Base-by-base conservation (phyloP, 2,888 invertebrate genomes). In the Panzeria rudis region DNA sequence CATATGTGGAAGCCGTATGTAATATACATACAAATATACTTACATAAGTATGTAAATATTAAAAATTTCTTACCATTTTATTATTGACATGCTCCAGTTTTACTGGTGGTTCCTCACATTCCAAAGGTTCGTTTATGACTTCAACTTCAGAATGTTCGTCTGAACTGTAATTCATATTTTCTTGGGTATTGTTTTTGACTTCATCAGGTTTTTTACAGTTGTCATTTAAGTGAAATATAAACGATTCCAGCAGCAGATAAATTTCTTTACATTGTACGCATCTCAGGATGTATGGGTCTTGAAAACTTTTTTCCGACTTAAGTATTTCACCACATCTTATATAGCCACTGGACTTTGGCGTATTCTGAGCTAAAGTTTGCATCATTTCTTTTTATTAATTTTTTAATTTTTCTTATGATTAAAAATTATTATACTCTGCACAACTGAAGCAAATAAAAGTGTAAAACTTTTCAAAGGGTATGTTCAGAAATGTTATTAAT, bases 251-350 rank as follows among this genome's bases (percentile, higher is more conserved):
- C 4, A 77, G 41, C 35, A 76, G 17, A 59, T 83, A 83, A 59
- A 77, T 83, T 50, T 77, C 76, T 41, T 83, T 56, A 56, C 82
- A 83, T 38, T 77, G 56, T 50, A 77, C 41, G 13, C 82, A 83
- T 32, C 76, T 62, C 17, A 83, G 50, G 2, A 77, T 71, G 15
- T 66, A 83, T 29, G 76, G 76, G 35, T 77, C 71, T 20, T 71
- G 47, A 41, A 64, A 66, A 32, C 71, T 44, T 29, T 83, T 64
- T 52, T 77, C 23, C 0, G 76, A 77, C 38, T 83, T 71, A 1
- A 83, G 17, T 56, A 83, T 77, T 77, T 83, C 82, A 13, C 82
- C 82, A 52, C 82, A 83, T 72, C 62, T 77, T 11, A 77, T 41
- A 29, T 83, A 83, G 13, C 76, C 82, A 47, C 56, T 23, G 2